Evolutionary conservation across 2,113 vertebrate species (phyloP), one percentile per base, ranked within the genome.

Genomic region (Heptranchias perlo): DNA sequence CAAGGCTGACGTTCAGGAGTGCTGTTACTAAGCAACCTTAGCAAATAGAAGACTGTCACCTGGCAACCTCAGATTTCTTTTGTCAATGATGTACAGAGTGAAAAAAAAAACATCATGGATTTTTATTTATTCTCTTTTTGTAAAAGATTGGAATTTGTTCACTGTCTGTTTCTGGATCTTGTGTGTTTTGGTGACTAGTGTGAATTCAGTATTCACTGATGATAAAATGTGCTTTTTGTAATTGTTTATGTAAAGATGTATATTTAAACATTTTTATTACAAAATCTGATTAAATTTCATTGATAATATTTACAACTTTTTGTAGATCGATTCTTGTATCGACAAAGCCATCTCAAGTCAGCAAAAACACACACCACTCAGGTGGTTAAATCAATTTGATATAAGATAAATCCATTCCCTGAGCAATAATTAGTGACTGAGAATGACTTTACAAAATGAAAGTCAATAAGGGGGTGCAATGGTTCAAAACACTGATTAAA

Each of bases 61-160:
- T 49, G 64, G 94, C 44, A 95, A 95, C 94, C 10, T 49, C 94
- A 5, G 25, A 52, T 69, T 73, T 67, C 61, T 52, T 95, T 52
- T 95, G 94, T 95, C 47, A 52, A 16, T 93, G 89, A 67, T 95
- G 94, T 95, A 69, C 65, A 47, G 65, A 95, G 13, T 95, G 62
- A 69, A 52, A 73, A 47, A 95, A 69, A n/a, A 23, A 62, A 93
- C 28, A 92, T 62, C 89, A 35, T 67, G 64, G 31, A 47, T 95
- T 69, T 69, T 49, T 95, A 95, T 95, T 95, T 95, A 95, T 95
- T 95, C 44, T 69, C 44, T 95, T 94, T 67, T 94, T 94, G 65
- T 49, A 47, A 69, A 95, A 95, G 94, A 95, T 95, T 69, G 94
- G 25, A 95, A 69, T 47, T 91, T 95, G 94, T 35, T 69, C 64